A percentile compares a stretch with the other conserved stretches of the same genome.
These are phyloP conservation scores for Paraplagusia blochii DNA, from an alignment of 2,113 vertebrate species.

Conservation along the genomic window DNA sequence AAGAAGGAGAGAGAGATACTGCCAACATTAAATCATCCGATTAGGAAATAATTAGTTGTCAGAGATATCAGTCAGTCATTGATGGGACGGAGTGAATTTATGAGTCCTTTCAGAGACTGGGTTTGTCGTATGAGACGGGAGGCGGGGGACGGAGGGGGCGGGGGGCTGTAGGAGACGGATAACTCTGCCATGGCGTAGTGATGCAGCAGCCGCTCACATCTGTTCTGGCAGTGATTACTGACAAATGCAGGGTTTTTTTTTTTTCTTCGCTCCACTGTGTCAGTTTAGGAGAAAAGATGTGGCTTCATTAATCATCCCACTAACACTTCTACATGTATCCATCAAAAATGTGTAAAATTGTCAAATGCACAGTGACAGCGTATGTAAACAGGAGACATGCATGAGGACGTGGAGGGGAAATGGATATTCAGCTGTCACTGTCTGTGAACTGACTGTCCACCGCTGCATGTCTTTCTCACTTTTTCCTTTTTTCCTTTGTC, in stretches of 20 bases:
- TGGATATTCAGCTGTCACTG: constrained; percentile 5
- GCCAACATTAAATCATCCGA: constrained; percentile 43
- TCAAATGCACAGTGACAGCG: background rate
- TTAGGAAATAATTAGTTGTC: constrained; percentile 64
- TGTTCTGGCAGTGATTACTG: constrained; percentile 47
- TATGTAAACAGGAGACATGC: constrained; percentile 13
- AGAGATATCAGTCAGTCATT: constrained; percentile 48
- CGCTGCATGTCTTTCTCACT: constrained; percentile 18
- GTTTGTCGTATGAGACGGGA: constrained; percentile 1
- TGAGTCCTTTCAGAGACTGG: constrained; percentile 17
- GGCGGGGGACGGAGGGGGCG: too few relatives aligned
- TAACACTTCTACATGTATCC: background rate
- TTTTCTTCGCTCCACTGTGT: constrained; percentile 35
- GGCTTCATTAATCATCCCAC: background rate
- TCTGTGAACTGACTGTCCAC: constrained; percentile 10
- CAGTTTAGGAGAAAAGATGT: constrained; percentile 13
- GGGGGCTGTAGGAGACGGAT: background rate
- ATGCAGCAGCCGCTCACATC: constrained; percentile 32
- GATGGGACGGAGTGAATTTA: constrained; percentile 44
- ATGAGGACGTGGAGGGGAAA: constrained; percentile 48
- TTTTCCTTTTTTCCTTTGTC: constrained; percentile 66
- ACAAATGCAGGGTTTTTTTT: too few relatives aligned
- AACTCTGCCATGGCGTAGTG: constrained; percentile 16
- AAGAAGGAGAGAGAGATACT: constrained; percentile 28
- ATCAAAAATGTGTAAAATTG: background rate